Conservation (phyloP, 2,888 invertebrate genomes). For the Eilema depressum region DNA sequence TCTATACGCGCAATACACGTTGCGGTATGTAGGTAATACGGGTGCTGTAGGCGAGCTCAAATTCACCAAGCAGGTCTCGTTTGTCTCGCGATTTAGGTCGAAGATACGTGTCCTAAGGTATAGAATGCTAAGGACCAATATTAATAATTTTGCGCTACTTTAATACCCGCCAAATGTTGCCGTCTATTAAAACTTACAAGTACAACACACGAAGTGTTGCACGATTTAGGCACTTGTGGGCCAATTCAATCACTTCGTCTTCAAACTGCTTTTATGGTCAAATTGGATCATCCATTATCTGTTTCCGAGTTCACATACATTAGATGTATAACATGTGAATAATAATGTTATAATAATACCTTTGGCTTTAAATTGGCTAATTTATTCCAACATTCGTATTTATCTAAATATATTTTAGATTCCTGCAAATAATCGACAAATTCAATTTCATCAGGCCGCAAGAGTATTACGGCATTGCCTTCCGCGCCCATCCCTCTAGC, state of each 20-base stretch:
- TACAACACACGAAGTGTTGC: background rate
- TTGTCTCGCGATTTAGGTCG: too few species aligned
- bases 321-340: background rate
- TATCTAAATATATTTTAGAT: slow-evolving; percentile 96
- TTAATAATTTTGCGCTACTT: background rate
- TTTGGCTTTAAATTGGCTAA: slow-evolving; percentile 76
- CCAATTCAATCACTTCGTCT: background rate
- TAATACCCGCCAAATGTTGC: background rate
- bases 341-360: slow-evolving; percentile 55
- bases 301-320: background rate
- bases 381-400: slow-evolving; percentile 87
- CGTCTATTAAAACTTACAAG: background rate
- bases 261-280: background rate
- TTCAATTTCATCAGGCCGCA: slow-evolving; percentile 97
- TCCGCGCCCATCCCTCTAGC: slow-evolving; percentile 96
- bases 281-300: background rate
- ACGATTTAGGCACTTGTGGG: too few species aligned
- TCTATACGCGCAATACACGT: too few species aligned
- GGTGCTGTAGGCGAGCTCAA: too few species aligned
- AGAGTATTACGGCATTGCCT: slow-evolving; percentile 96
- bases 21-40: too few species aligned
- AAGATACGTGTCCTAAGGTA: too few species aligned
- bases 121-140: background rate
- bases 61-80: too few species aligned
- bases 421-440: slow-evolving; percentile 96